These are phyloP conservation scores for Umimayanthus kanabou DNA, from an alignment of 92 coral and sea anemone genomes.

Conservation along the genomic window DNA sequence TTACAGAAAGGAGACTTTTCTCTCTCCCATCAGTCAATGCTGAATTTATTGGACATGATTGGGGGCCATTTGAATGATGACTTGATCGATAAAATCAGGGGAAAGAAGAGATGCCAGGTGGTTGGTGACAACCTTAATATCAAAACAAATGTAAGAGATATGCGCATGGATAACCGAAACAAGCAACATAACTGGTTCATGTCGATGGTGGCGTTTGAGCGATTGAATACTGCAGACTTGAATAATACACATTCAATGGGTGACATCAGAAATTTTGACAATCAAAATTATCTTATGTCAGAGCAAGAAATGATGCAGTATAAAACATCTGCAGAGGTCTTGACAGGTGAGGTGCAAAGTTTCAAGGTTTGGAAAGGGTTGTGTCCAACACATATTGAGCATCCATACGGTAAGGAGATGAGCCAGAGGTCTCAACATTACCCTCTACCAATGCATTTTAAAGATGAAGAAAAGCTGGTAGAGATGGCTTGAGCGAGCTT, in stretches of 20 bases:
- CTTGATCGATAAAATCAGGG: not conserved
- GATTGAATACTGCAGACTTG: constrained; percentile 7
- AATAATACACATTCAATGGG: constrained; percentile 30
- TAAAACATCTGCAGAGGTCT: too few relatives aligned
- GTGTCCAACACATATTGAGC: too few relatives aligned
- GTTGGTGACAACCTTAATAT: not conserved
- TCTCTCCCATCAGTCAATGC: constrained; percentile 42
- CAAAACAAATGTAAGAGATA: constrained; percentile 33
- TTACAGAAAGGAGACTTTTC: constrained; percentile 43
- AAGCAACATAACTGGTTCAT: not conserved
- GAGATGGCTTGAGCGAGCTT: too few relatives aligned
- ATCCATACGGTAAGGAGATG: too few relatives aligned
- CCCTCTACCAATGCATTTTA: too few relatives aligned
- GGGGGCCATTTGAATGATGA: constrained; percentile 30
- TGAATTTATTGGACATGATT: constrained; percentile 37
- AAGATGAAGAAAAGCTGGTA: too few relatives aligned
- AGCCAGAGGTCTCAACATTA: too few relatives aligned
- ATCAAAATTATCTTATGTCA: constrained; percentile 27
- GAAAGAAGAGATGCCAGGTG: constrained; percentile 33
- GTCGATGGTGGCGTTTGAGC: constrained; percentile 28
- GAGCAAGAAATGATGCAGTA: not conserved
- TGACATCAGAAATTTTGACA: constrained; percentile 21
- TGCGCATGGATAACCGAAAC: constrained; percentile 34
- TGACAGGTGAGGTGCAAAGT: too few relatives aligned
- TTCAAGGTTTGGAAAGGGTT: too few relatives aligned